Evolutionary conservation across 92 coral and sea anemone genomes (phyloP), one percentile per base, ranked within the genome.

Genomic region (Palythoa grandis): DNA sequence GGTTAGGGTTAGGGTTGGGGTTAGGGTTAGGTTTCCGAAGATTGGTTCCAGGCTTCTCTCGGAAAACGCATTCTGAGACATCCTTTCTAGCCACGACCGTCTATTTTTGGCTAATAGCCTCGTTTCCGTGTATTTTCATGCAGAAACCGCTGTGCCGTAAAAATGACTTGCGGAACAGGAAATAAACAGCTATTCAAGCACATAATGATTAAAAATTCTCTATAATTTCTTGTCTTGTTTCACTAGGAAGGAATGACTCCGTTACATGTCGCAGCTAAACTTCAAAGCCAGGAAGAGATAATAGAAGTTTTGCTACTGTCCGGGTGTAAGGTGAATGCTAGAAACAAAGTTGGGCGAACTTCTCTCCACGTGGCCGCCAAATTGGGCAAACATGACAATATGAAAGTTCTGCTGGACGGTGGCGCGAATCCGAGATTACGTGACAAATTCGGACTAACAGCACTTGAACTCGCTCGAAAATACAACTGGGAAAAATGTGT

Each of bases 181-280:
- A 29, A 29, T 29, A 29, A 29, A 29, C 35, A 29, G 1, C 35
- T 29, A 29, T 29, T 43, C 50, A 43, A 43, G 50, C 50, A 43
- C 6, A 43, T 40, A 40, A 40, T 40, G 47, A 7, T 43, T 43
- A 43, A 43, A 43, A 43, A 43, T 43, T 43, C 50, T 43, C 6
- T 43, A 5, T 63, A 23, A 56, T 16, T 52, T 7, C 23, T 43
- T 77, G 43, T 25, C 22, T 88, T 82, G 2, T 74, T 79, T 72
- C 2, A 4, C 3, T 72, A 95, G 98, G 98, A 94, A 77, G 98
- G 95, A 53, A 94, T 95, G 96, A 89, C 94, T n/a, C 87, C 94
- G 17, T 84, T 95, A 2, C 98, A 95, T 77, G 86, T 95, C 6
- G 92, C 92, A n/a, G 86, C 88, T 17, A 94, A 93, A 60, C 82